phyloP scores from a whole-genome alignment of 2,888 invertebrate genomes.

The Euplexia lucipara region DNA sequence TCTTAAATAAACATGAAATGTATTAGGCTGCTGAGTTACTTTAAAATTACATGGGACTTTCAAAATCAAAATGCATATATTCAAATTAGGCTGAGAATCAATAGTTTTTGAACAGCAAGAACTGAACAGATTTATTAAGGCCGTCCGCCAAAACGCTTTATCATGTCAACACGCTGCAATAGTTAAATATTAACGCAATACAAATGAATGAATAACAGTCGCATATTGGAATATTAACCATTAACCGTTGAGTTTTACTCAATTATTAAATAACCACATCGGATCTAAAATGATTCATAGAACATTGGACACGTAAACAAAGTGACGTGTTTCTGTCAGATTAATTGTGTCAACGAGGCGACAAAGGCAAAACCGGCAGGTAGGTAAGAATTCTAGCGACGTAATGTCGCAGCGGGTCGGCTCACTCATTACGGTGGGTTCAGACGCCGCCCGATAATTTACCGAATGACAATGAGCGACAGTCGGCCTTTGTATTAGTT shows the following conservation, averaged over 20 bases:
- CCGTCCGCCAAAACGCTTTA: no score
- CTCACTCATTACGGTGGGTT: conserved; percentile 56
- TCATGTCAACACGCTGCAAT: conserved; percentile 27
- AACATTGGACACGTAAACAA: neutral
- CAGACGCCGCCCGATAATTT: conserved; percentile 65
- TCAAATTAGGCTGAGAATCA: no score
- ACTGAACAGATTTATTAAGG: no score
- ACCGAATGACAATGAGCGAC: conserved; percentile 69
- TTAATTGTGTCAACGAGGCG: conserved; percentile 24
- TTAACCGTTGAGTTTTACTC: conserved; percentile 3
- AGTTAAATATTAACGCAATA: conserved; percentile 17
- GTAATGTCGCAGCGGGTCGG: conserved; percentile 40
- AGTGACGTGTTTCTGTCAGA: conserved; percentile 27
- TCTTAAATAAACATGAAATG: conserved; percentile 33
- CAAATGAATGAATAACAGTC: conserved; percentile 4
- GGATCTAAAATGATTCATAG: conserved; percentile 19
- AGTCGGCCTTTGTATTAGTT: conserved; percentile 67
- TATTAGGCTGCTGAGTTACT: conserved; percentile 14
- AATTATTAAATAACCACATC: conserved; percentile 11
- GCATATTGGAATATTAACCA: conserved; percentile 1
- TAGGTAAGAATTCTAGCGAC: conserved; percentile 54
- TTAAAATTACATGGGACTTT: no score
- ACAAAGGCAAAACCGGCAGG: conserved; percentile 42
- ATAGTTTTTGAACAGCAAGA: no score
- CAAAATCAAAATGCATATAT: no score